Conservation (phyloP, 2,113 vertebrate genomes). For the Dolichotis patagonum region DNA sequence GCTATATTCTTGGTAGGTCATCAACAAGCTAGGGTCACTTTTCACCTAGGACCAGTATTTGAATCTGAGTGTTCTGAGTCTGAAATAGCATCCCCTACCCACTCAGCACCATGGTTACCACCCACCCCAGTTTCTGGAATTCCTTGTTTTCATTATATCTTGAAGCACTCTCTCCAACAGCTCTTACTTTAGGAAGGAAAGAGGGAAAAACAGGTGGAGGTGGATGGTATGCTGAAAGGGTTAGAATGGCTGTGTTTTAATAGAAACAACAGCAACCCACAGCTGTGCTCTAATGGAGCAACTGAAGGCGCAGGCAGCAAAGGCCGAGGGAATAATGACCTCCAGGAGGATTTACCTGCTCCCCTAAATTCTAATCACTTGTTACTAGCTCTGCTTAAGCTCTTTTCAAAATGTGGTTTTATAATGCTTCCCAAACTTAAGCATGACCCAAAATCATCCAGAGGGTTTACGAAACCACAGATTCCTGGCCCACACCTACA, state of each 20-base stretch:
- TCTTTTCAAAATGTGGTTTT: background rate
- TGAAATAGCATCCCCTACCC: background rate
- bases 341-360: background rate
- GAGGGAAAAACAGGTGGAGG: background rate
- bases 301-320: background rate
- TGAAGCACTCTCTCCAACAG: constrained; percentile 16
- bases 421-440: background rate
- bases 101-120: background rate
- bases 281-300: background rate
- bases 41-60: background rate
- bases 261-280: background rate
- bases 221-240: background rate
- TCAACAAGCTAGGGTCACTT: background rate
- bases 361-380: background rate
- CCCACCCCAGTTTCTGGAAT: background rate
- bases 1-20: background rate
- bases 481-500: background rate
- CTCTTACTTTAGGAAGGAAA: background rate
- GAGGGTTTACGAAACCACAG: background rate
- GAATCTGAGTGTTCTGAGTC: background rate
- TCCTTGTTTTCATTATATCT: background rate
- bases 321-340: background rate
- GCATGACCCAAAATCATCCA: background rate
- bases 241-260: background rate
- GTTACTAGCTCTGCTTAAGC: background rate